phyloP scores from a whole-genome alignment of 2,888 invertebrate genomes.

The Cephonodes hylas region DNA sequence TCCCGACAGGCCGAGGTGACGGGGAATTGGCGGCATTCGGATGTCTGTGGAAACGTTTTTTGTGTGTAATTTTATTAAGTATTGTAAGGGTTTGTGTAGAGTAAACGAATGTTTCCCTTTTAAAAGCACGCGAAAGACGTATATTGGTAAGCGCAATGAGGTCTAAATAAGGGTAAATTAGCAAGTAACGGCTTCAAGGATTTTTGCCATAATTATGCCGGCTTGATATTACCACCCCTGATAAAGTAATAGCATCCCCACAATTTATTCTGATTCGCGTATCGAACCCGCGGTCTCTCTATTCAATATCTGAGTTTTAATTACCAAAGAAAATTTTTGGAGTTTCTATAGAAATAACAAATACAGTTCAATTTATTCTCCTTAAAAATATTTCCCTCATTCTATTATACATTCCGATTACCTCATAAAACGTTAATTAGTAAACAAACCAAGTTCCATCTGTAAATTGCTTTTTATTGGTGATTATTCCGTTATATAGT shows the following conservation, averaged over 20 bases:
- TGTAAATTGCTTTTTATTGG: slow-evolving; percentile 1
- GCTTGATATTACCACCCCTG: too few species aligned
- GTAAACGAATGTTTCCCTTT: too few species aligned
- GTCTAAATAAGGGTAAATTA: too few species aligned
- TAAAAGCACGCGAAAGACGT: too few species aligned
- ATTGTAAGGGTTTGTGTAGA: too few species aligned
- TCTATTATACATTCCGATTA: slow-evolving; percentile 18
- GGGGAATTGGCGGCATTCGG: slow-evolving; percentile 21
- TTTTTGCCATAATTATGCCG: too few species aligned
- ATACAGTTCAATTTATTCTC: not conserved
- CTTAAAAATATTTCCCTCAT: not conserved
- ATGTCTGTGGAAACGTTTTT: slow-evolving; percentile 22
- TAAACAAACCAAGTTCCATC: slow-evolving; percentile 3
- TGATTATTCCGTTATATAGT: not conserved
- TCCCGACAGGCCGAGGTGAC: slow-evolving; percentile 21
- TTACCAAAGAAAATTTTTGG: not conserved
- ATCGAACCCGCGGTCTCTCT: too few species aligned
- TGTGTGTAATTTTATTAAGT: slow-evolving; percentile 20
- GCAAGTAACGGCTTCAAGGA: too few species aligned
- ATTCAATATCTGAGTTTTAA: not conserved
- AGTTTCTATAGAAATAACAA: not conserved
- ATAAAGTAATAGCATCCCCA: too few species aligned
- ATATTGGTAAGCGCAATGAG: too few species aligned
- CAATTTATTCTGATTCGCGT: too few species aligned
- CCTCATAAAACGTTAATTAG: slow-evolving; percentile 4